phyloP scores from a whole-genome alignment of 2,888 invertebrate species.

The Epiblema foenella region DNA sequence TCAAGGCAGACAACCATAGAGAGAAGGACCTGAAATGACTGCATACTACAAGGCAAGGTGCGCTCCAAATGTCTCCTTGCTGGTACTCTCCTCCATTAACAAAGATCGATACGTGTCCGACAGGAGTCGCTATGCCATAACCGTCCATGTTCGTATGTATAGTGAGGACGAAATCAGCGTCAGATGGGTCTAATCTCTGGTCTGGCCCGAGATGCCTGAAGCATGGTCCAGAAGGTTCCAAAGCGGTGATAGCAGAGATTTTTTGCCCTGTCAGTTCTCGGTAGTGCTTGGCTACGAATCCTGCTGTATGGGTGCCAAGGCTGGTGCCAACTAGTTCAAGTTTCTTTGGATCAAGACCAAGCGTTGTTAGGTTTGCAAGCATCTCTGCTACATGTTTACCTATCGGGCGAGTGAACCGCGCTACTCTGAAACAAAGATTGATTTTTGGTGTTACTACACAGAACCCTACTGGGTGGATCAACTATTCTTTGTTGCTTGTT shows the following conservation, averaged over 20 bases:
- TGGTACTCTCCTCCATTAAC: slow-evolving; percentile 62
- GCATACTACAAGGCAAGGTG: slow-evolving; percentile 59
- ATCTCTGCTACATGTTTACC: slow-evolving; percentile 48
- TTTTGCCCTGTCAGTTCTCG: slow-evolving; percentile 48
- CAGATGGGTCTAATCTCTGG: slow-evolving; percentile 48
- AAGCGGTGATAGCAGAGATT: slow-evolving; percentile 46
- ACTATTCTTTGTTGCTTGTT: no score
- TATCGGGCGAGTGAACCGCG: slow-evolving; percentile 46
- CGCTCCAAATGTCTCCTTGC: slow-evolving; percentile 56
- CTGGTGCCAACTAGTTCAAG: slow-evolving; percentile 50
- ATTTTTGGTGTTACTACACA: no score
- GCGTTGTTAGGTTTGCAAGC: slow-evolving; percentile 47
- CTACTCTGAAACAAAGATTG: slow-evolving; percentile 46
- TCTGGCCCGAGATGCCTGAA: slow-evolving; percentile 49
- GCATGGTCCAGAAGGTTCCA: slow-evolving; percentile 54
- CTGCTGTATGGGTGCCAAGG: slow-evolving; percentile 52
- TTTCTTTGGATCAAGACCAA: slow-evolving; percentile 48
- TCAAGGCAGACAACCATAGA: slow-evolving; percentile 59
- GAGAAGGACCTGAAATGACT: slow-evolving; percentile 59
- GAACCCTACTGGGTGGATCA: no score
- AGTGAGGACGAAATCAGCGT: slow-evolving; percentile 51
- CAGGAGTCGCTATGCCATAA: slow-evolving; percentile 48
- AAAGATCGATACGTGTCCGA: slow-evolving; percentile 54
- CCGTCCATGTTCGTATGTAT: slow-evolving; percentile 51
- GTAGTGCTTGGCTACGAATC: slow-evolving; percentile 52